Conservation (phyloP, 2,113 vertebrate species). For the Echinops telfairi region DNA sequence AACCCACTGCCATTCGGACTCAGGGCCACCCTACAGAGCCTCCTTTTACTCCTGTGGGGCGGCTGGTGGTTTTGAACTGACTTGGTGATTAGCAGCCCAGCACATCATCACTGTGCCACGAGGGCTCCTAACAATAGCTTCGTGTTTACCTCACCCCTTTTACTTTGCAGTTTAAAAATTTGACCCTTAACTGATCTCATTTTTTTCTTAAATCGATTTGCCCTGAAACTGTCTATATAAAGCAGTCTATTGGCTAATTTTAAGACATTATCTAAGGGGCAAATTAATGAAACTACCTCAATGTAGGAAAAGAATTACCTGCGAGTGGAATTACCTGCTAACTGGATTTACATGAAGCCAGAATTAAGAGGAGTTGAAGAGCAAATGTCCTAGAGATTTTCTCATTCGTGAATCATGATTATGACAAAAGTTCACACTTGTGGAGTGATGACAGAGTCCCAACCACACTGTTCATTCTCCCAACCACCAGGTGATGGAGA, state of each 20-base stretch:
- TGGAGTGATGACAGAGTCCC: background rate
- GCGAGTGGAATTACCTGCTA: background rate
- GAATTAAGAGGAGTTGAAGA: conserved; percentile 1
- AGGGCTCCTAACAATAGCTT: conserved; percentile 34
- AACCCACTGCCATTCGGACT: too few relatives aligned
- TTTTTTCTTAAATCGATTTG: conserved; percentile 40
- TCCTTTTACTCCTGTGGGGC: too few relatives aligned
- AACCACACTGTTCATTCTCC: background rate
- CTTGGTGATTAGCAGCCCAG: too few relatives aligned
- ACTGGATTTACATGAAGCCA: background rate
- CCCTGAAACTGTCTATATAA: background rate
- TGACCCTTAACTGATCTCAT: conserved; percentile 27
- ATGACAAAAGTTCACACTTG: background rate
- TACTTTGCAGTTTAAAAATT: background rate
- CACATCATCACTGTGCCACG: too few relatives aligned
- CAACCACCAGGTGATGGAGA: background rate
- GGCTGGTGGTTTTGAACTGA: too few relatives aligned
- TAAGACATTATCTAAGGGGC: conserved; percentile 7
- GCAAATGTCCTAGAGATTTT: background rate
- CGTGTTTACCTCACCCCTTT: conserved; percentile 21
- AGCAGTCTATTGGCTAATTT: background rate
- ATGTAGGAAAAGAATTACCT: background rate
- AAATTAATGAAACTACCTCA: background rate
- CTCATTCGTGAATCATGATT: background rate
- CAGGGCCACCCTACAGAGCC: too few relatives aligned